Evolutionary conservation across 2,888 invertebrate genomes (phyloP), one percentile per base, ranked within the genome.

Genomic region (Trissoscelio sp.): DNA sequence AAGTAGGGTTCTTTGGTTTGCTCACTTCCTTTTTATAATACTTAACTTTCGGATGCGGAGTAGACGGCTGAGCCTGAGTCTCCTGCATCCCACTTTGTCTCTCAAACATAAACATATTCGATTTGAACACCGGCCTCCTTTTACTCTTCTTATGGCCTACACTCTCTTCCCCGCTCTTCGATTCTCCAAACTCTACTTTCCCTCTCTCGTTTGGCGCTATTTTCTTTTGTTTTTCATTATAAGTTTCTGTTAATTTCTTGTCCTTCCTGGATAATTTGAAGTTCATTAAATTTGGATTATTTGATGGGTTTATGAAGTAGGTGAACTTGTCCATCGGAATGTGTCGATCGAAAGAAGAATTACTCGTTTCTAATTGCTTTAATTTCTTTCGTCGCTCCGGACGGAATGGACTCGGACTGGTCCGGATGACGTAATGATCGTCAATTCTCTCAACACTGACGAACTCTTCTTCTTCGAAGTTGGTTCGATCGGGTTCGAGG

Each of bases 231-330:
- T 85, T 85, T 72, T 91, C 91, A n/a, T 88, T 83, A 70, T 90
- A 91, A 0, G 91, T 91, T 58, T 90, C 88, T n/a, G 91, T 90
- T 51, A 89, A 85, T 77, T 91, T 91, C 64, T 91, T 91, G 58
- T 91, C 91, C 77, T 89, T 90, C 11, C 91, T 79, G 16, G 91
- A 90, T 87, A 91, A 88, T 75, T 88, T 90, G 58, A 89, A 89
- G 53, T 87, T 86, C 84, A 84, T 87, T 11, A 86, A 48, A 6
- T 86, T 85, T 0, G 82, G 48, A 22, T 87, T 88, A 1, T 74
- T 62, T 0, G 79, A 74, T 0, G 89, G 88, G 62, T 89, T 88
- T 9, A 88, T 83, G 57, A 89, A 88, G 58, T 88, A 87, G 3
- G 88, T 88, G 57, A 90, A 89, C 60, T 88, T 88, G 12, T 87